Evolutionary conservation across 2,113 vertebrate genomes (phyloP).

Genomic region (Tinamus guttatus): DNA sequence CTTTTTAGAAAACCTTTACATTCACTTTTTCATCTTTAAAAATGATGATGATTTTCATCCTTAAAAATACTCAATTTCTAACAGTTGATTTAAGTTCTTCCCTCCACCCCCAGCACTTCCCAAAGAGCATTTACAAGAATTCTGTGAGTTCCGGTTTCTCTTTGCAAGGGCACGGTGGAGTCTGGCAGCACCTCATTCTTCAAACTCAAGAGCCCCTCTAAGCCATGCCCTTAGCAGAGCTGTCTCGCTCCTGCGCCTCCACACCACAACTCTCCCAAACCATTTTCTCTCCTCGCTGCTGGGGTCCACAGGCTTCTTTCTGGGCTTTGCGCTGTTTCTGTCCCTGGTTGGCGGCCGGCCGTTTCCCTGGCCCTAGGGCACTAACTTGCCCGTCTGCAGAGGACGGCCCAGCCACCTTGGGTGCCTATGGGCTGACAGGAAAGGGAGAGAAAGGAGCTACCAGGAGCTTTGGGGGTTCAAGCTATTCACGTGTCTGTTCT

Average conservation of each 20-base stretch:
- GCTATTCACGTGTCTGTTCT: background rate
- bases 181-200: background rate
- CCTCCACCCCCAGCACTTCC: background rate
- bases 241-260: background rate
- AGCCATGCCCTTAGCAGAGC: background rate
- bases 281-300: background rate
- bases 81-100: background rate
- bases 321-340: background rate
- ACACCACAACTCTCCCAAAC: background rate
- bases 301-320: background rate
- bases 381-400: background rate
- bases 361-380: background rate
- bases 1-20: no score
- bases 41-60: no score
- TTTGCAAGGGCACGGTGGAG: background rate
- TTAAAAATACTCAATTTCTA: background rate
- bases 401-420: background rate
- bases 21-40: no score
- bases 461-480: fast-evolving
- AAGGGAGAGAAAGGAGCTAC: background rate
- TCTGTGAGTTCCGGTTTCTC: background rate
- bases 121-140: background rate
- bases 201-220: background rate
- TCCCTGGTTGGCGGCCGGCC: background rate
- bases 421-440: background rate